Evolutionary conservation across 2,888 invertebrate species (phyloP).

Genomic region (Trichacis sp.): DNA sequence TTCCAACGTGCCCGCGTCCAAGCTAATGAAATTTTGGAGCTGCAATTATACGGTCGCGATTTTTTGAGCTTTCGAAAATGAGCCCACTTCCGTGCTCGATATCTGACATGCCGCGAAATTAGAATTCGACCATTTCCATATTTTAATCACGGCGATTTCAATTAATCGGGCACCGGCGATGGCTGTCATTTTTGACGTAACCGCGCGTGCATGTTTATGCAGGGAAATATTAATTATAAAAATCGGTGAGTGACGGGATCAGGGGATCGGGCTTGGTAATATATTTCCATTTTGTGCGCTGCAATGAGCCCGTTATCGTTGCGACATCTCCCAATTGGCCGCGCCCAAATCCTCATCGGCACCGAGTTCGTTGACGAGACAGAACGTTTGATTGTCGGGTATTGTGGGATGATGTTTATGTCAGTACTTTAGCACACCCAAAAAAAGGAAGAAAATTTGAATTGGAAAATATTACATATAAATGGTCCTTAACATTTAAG

Average conservation of each 20-base stretch:
- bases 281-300: conserved; percentile 42
- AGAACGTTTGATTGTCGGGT: conserved; percentile 12
- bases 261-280: too few species aligned
- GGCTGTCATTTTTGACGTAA: conserved; percentile 13
- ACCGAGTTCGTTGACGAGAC: conserved; percentile 10
- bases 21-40: too few species aligned
- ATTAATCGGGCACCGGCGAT: conserved; percentile 9
- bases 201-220: not conserved
- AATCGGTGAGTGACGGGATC: too few species aligned
- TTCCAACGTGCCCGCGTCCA: not conserved
- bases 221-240: conserved; percentile 18
- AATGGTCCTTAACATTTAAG: not conserved
- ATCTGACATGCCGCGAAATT: conserved; percentile 5
- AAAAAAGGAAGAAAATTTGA: not conserved
- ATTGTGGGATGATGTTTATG: conserved; percentile 10
- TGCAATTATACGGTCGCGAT: too few species aligned
- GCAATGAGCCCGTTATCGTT: conserved; percentile 52
- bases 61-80: not conserved
- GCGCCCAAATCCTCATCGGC: conserved; percentile 35
- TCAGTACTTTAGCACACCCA: conserved; percentile 12
- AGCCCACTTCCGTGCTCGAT: not conserved
- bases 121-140: conserved; percentile 9
- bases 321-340: conserved; percentile 40
- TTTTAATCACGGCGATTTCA: conserved; percentile 10
- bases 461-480: not conserved